Conservation (phyloP, 2,888 invertebrate genomes). For the Oscheius onirici region DNA sequence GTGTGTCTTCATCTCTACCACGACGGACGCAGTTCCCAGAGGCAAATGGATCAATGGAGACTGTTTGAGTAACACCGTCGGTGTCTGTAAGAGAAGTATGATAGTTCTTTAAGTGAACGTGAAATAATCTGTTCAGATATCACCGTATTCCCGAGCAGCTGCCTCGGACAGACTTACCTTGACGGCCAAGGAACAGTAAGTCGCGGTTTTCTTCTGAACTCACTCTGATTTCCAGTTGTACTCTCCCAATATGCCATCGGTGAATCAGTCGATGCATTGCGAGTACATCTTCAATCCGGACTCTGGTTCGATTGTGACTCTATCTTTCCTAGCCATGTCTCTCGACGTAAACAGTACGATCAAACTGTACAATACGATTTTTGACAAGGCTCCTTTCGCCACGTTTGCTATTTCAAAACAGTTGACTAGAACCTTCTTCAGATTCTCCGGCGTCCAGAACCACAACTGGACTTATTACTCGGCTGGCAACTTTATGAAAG, state of each 20-base stretch:
- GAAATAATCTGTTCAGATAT: no score
- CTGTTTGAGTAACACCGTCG: neutral
- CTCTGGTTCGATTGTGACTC: neutral
- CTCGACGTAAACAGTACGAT: conserved; percentile 1
- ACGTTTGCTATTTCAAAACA: neutral
- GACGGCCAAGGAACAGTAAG: no score
- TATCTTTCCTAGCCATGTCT: neutral
- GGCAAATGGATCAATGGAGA: conserved; percentile 12
- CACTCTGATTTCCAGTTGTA: neutral
- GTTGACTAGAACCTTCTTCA: neutral
- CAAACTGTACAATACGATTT: neutral
- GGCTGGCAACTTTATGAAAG: neutral
- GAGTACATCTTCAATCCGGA: conserved; percentile 1
- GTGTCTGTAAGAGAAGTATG: no score
- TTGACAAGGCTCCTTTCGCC: conserved; percentile 1
- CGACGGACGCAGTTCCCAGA: neutral
- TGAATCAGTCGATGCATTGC: conserved; percentile 7
- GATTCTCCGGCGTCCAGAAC: neutral
- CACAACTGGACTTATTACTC: neutral
- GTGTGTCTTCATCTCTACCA: neutral
- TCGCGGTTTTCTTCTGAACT: no score
- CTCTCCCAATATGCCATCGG: neutral
- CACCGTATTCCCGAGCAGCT: no score
- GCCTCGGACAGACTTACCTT: no score
- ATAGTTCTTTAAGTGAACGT: no score